Evolutionary conservation across 2,797 vertebrate genomes (phyloP).

Genomic region (Anas acuta): DNA sequence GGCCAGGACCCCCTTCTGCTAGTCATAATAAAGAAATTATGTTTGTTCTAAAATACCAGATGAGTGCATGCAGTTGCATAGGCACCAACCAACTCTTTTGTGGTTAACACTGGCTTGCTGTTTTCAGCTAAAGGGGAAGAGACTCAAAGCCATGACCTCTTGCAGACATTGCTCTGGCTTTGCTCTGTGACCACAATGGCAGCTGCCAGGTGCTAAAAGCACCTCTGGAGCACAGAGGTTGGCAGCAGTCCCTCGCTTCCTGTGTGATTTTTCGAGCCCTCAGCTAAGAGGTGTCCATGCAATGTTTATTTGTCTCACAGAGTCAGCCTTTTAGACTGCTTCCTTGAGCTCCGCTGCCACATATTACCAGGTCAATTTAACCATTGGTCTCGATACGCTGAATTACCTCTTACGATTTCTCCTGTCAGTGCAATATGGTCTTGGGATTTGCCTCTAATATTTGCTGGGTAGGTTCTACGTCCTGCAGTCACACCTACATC

Average conservation of each 20-base stretch:
- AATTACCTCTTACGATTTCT: not conserved
- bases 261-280: not conserved
- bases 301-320: not conserved
- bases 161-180: not conserved
- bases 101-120: not conserved
- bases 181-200: not conserved
- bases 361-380: not conserved
- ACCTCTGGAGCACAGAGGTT: not conserved
- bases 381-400: not conserved
- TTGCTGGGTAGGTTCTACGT: not conserved
- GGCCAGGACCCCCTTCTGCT: not conserved
- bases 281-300: not conserved
- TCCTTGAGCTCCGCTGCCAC: not conserved
- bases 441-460: not conserved
- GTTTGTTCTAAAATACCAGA: not conserved
- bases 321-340: not conserved
- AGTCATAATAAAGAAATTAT: not conserved
- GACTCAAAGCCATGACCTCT: not conserved
- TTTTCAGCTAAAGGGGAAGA: not conserved
- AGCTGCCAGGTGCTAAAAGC: not conserved
- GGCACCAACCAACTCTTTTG: not conserved
- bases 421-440: not conserved
- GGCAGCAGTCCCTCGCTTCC: not conserved
- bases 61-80: not conserved
- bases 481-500: not conserved